These are phyloP conservation scores for Danionella dracula DNA, from an alignment of 2,797 vertebrate species.

Conservation along the genomic window DNA sequence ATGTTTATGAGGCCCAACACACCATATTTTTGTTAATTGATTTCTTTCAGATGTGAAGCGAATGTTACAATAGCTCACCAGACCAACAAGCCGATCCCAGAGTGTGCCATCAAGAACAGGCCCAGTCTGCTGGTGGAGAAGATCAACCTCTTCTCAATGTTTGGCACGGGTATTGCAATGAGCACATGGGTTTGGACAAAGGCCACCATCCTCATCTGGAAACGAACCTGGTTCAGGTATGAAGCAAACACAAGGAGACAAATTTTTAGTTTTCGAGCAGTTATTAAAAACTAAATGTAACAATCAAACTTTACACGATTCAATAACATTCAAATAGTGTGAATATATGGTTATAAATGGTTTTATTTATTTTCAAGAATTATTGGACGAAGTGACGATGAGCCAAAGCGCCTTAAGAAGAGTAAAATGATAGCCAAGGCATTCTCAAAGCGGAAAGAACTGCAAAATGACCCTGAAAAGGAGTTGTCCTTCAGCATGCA, in stretches of 20 bases:
- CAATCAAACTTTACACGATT: too few relatives aligned
- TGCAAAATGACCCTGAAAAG: slow-evolving; percentile 87
- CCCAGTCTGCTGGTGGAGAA: slow-evolving; percentile 96
- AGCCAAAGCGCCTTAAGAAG: slow-evolving; percentile 96
- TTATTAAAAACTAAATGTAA: too few relatives aligned
- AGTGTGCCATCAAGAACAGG: slow-evolving; percentile 95
- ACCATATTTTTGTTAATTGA: not conserved
- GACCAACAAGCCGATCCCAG: slow-evolving; percentile 90
- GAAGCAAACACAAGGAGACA: not conserved
- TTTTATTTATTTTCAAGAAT: slow-evolving; percentile 66
- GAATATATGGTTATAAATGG: too few relatives aligned
- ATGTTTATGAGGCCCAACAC: not conserved
- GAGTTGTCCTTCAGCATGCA: slow-evolving; percentile 97
- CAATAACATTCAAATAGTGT: not conserved
- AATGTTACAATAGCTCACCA: slow-evolving; percentile 94
- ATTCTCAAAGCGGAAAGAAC: slow-evolving; percentile 90
- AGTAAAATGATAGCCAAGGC: slow-evolving; percentile 99
- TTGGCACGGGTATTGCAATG: slow-evolving; percentile 95
- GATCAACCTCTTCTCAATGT: slow-evolving; percentile 98
- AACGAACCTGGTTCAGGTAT: slow-evolving; percentile 96
- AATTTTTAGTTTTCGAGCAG: too few relatives aligned
- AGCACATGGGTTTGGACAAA: slow-evolving; percentile 99
- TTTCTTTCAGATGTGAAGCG: slow-evolving; percentile 81
- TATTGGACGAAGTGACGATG: slow-evolving; percentile 89
- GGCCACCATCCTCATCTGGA: slow-evolving; percentile 97